Evolutionary conservation across 2,113 vertebrate genomes (phyloP), one percentile per base, ranked within the genome.

Genomic region (Rhagologus leucostigma): DNA sequence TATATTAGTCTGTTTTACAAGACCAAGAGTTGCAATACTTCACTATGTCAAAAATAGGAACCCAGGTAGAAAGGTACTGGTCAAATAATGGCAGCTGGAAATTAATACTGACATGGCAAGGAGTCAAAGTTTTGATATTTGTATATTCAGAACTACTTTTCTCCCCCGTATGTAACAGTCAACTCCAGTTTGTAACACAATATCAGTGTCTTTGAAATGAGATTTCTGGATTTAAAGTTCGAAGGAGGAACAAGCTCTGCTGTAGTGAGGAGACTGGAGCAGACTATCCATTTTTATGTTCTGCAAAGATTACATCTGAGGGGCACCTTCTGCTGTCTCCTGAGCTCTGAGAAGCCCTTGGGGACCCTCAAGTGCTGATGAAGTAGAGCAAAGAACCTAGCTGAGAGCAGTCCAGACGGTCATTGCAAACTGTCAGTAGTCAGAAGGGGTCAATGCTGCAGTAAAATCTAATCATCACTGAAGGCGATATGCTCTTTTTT

Each of bases 1-100:
- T 97, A 35, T 85, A 57, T 84, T 77, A 77, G 16, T 82, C 65
- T 56, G 15, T 59, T 93, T 85, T 95, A 78, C 24, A 93, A 92
- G 76, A 76, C 64, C 30, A 90, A 90, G 91, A 94, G 29, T 47
- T 7, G 16, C 73, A 93, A 16, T 82, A 75, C 92, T 84, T 90
- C 90, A 84, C 59, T 62, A 24, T 69, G 37, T 91, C 30, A 74
- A 76, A 93, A 93, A 71, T 68, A 88, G 63, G 37, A 70, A 70
- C 8, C 2, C 20, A 15, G 27, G 26, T 56, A 60, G n/a, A 86
- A 92, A 37, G 22, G 26, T 76, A 60, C 29, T 33, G 22, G 37
- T 81, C 24, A 85, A 56, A 79, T 89, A 77, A 46, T 21, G 49
- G 3, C 47, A 63, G 18, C 59, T 64, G 50, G 23, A 94, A 91